A percentile compares a stretch with the other conserved stretches of the same genome.
These are phyloP conservation scores for Glossophaga mutica DNA, from an alignment of 2,797 vertebrate species.

Conservation along the genomic window DNA sequence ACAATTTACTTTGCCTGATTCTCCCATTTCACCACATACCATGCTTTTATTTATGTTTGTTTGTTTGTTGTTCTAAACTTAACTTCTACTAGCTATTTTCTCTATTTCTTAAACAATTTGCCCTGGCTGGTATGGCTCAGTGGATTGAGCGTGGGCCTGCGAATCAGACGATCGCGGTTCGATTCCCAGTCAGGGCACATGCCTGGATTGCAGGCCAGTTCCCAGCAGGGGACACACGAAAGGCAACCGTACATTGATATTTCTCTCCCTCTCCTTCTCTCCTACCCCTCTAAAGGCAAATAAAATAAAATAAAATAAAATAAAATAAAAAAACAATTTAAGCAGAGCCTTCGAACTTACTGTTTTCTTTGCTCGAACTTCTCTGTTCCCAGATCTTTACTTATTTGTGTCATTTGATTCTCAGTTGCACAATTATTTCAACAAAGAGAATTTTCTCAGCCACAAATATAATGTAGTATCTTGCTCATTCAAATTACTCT, in stretches of 20 bases:
- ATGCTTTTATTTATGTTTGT: background rate
- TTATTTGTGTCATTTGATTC: background rate
- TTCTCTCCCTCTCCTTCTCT: no score
- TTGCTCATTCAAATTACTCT: background rate
- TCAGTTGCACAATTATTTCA: background rate
- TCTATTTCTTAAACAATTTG: background rate
- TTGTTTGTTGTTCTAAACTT: background rate
- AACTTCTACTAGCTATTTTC: background rate
- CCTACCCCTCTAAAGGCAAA: no score
- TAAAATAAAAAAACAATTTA: background rate
- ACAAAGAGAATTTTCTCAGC: background rate
- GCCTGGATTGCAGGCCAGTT: no score
- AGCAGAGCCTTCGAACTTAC: background rate
- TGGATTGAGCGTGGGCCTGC: no score
- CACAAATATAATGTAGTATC: background rate
- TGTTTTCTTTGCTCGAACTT: background rate
- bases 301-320: no score
- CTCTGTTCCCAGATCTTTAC: background rate
- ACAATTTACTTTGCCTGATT: background rate
- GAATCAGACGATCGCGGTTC: no score
- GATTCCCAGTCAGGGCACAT: no score
- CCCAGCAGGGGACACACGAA: no score
- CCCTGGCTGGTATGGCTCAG: no score
- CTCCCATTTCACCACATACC: background rate
- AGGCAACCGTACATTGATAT: no score